A percentile compares a stretch with the other conserved stretches of the same genome.
Evolutionary conservation across 2,888 invertebrate species (phyloP).

Genomic region (Malachius bipustulatus): DNA sequence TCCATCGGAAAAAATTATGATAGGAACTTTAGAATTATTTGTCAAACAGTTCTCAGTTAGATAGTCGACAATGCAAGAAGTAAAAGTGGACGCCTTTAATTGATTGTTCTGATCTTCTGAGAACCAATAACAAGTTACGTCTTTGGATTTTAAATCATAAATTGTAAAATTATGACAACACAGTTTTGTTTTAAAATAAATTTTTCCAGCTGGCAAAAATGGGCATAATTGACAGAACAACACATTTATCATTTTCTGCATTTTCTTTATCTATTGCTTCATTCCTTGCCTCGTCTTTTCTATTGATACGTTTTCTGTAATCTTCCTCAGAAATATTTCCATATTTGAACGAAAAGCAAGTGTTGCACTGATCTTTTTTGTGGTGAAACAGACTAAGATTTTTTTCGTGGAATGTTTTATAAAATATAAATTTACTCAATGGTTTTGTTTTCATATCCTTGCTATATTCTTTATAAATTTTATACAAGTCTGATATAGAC

Average conservation of each 20-base stretch:
- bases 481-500: background rate
- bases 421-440: background rate
- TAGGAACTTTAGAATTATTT: too few species aligned
- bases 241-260: background rate
- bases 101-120: background rate
- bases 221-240: too few species aligned
- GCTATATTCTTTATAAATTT: background rate
- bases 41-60: too few species aligned
- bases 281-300: background rate
- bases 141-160: constrained; percentile 1
- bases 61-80: too few species aligned
- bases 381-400: background rate
- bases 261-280: background rate
- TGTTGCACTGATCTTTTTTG: background rate
- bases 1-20: too few species aligned
- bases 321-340: background rate
- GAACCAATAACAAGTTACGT: too few species aligned
- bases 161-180: background rate
- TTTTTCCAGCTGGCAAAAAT: too few species aligned
- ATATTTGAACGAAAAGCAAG: background rate
- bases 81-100: background rate
- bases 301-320: background rate
- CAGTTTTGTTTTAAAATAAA: background rate
- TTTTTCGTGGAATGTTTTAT: background rate
- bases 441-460: background rate